Base-by-base conservation (phyloP, 1,140 invertebrate species). In the Panonychus citri region DNA sequence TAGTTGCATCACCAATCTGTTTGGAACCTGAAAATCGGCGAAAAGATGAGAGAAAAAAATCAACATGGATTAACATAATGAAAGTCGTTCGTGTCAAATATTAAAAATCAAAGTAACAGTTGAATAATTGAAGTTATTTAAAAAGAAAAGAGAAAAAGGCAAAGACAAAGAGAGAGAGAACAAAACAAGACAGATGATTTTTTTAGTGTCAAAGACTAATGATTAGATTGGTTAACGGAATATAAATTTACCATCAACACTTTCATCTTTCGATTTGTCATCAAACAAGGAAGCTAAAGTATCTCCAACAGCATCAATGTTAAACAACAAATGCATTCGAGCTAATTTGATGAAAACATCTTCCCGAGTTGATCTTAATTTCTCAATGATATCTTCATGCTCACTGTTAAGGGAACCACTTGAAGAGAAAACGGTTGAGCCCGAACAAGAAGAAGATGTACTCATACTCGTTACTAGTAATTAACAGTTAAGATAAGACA, bases 251-350 rank as follows among this genome's bases (percentile, higher is more conserved):
- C 30, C 30, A 34, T 39, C 34, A 25, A 19, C 26, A 49, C 24
- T 3, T 25, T 43, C 15, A 24, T 13, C 7, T 3, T 34, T 19
- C 3, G 17, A 2, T 55, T 30, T 34, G 4, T 39, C 24, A 3
- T 56, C 25, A 26, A 43, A 56, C 17, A 48, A 17, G 10, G 12
- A 3, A 19, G 28, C 12, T 2, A 39, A 28, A 50, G 12, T 48
- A 24, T 56, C 52, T 0, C 52, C 52, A 34, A 13, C 19, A 8
- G 17, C 27, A 37, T 53, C 52, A 39, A 53, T 21, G n/a, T 19
- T 25, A 46, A 55, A 46, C 40, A 43, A 42, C 19, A 55, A 34
- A 46, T 55, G 54, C 54, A 55, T 55, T 17, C 30, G 46, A 4
- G 30, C 42, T 40, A 55, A 46, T 13, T 55, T 43, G 7, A 55